Base-by-base conservation (phyloP, 2,888 invertebrate genomes). In the Pterostichus madidus region DNA sequence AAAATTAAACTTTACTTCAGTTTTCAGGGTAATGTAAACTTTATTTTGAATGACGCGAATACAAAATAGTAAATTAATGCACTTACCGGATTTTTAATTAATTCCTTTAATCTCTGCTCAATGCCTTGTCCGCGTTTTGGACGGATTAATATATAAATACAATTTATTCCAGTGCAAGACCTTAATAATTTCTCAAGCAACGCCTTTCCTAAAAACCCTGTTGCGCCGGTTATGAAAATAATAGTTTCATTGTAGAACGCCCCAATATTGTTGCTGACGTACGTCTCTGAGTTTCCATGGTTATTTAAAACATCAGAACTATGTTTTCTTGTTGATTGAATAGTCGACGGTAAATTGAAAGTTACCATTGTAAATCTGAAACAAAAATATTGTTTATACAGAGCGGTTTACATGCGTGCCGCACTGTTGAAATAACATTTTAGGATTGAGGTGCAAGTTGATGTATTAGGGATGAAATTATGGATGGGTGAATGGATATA, bases 151-250 rank as follows among this genome's bases (percentile, higher is more conserved):
- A 98, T 90, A 88, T 96, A 98, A 79, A 99, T 93, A 8, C 92
- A 93, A 52, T 93, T 92, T 13, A 99, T 91, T 1, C 94, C 93
- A 0, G 96, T 94, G 89, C 98, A 97, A 79, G 96, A 94, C 87
- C 98, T 92, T 24, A 99, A 91, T 8, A 99, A 91, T 89, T 99
- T 99, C 90, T 99, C 99, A 84, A 99, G 91, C 1, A 99, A 91
- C 0, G 97, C 97, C 90, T 98, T 98, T 44, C 98, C 98, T 75
- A 98, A 93, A 89, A 98, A 98, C n/a, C 98, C 98, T 15, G 96
- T 96, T 24, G 87, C 88, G 7, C 89, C 89, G 6, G 89, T 89
- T 5, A 89, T 85, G 83, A 89, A 88, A 49, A 89, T 85, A 11
- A 68, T 44, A 5, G 35, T 31, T 5, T 64, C 77, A 35, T 35